phyloP scores from a whole-genome alignment of 2,797 vertebrate genomes.

The Anabacerthia variegaticeps region DNA sequence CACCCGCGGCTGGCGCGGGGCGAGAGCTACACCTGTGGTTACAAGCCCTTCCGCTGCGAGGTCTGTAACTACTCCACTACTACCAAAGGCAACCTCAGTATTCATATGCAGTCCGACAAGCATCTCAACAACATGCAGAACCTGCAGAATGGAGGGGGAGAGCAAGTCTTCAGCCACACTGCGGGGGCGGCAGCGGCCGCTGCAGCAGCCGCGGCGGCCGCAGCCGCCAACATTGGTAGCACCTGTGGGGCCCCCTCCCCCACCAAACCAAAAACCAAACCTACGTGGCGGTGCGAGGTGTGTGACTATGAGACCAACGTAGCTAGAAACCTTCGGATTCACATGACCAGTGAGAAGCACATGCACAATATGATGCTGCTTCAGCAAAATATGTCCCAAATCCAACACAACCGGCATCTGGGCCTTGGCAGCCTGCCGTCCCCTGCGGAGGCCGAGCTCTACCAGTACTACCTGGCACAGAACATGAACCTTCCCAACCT shows the following conservation, averaged over 20 bases:
- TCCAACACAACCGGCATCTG: conserved; percentile 90
- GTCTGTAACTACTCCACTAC: conserved; percentile 99
- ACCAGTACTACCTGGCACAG: conserved; percentile 98
- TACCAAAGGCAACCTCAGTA: conserved; percentile 99
- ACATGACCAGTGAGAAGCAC: conserved; percentile 99
- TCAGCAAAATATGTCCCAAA: conserved; percentile 96
- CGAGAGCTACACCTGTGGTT: conserved; percentile 99
- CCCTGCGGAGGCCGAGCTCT: conserved; percentile 95
- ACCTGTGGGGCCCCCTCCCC: conserved; percentile 94
- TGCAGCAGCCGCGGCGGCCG: conserved; percentile 78
- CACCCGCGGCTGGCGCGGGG: conserved; percentile 96
- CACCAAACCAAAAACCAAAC: conserved; percentile 98
- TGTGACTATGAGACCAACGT: conserved; percentile 99
- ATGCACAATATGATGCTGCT: conserved; percentile 99
- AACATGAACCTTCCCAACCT: conserved; percentile 94
- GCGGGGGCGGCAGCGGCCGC: conserved; percentile 87
- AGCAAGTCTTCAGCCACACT: conserved; percentile 93
- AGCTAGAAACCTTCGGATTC: conserved; percentile 96
- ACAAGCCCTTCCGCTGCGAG: conserved; percentile 99
- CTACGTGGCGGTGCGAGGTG: conserved; percentile 98
- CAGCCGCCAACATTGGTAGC: conserved; percentile 86
- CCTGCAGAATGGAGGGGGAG: conserved; percentile 94
- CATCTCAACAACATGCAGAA: conserved; percentile 99
- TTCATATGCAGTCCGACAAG: conserved; percentile 99
- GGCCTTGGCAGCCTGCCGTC: conserved; percentile 92